These are phyloP conservation scores for Cotesia congregata DNA, from an alignment of 2,888 invertebrate genomes.

Conservation along the genomic window DNA sequence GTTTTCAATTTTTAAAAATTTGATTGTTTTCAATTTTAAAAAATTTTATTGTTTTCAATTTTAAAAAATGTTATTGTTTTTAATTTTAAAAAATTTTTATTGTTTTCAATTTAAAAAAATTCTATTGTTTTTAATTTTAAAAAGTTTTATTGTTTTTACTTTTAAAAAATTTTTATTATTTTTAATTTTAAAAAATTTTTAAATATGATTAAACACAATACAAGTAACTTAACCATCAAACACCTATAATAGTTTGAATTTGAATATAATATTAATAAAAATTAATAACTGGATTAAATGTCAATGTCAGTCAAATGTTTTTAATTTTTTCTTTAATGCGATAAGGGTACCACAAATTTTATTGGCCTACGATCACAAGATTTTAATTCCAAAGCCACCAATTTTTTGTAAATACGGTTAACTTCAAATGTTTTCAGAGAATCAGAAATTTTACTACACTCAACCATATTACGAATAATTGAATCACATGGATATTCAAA, in stretches of 20 bases:
- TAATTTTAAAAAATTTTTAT: too few species aligned
- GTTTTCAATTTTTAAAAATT: too few species aligned
- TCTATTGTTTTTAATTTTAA: too few species aligned
- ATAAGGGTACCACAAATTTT: background rate
- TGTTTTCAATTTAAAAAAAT: too few species aligned
- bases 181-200: too few species aligned
- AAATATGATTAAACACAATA: too few species aligned
- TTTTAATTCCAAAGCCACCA: background rate
- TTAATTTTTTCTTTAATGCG: background rate
- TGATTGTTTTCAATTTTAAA: too few species aligned
- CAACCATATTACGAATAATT: background rate
- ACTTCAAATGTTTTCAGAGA: background rate
- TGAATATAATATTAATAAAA: background rate
- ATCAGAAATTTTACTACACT: background rate
- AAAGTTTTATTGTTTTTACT: too few species aligned
- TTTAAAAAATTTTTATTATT: too few species aligned
- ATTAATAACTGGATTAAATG: background rate
- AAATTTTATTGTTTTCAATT: too few species aligned
- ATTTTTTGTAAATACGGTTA: background rate
- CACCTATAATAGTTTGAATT: background rate
- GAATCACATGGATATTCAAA: constrained; percentile 9
- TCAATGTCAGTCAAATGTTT: background rate
- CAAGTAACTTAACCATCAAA: too few species aligned
- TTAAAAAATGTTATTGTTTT: too few species aligned
- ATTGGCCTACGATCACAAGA: background rate